phyloP scores from a whole-genome alignment of 2,888 invertebrate species.

The Dryobota labecula region DNA sequence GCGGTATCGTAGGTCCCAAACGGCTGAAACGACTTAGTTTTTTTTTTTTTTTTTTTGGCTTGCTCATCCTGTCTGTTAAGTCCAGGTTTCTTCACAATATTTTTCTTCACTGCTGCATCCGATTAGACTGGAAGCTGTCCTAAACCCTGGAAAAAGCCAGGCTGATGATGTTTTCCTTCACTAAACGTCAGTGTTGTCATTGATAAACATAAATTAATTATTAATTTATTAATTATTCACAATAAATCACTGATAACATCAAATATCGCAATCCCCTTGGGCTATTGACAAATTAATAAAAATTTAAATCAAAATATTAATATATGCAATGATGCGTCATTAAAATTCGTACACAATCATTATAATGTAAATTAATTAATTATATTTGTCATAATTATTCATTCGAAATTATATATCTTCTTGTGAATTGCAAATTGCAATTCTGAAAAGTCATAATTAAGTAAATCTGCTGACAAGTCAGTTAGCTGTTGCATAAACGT shows the following conservation, averaged over 20 bases:
- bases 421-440: slow-evolving; percentile 11
- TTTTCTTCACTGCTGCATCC: background rate
- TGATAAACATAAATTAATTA: slow-evolving; percentile 8
- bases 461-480: background rate
- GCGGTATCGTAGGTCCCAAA: too few relatives aligned
- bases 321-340: slow-evolving; percentile 33
- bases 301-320: slow-evolving; percentile 34
- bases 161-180: background rate
- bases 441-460: background rate
- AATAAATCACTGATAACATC: slow-evolving; percentile 46
- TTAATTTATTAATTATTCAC: slow-evolving; percentile 22
- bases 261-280: slow-evolving; percentile 50
- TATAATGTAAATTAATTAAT: slow-evolving; percentile 27
- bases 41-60: too few relatives aligned
- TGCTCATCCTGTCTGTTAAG: too few relatives aligned
- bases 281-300: slow-evolving; percentile 45
- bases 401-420: slow-evolving; percentile 7
- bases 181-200: background rate
- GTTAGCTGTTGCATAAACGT: background rate
- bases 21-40: too few relatives aligned
- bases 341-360: slow-evolving; percentile 40
- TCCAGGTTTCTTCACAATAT: background rate
- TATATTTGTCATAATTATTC: slow-evolving; percentile 12
- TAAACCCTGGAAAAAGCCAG: too few relatives aligned
- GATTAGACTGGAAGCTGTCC: too few relatives aligned